Conservation (phyloP, 2,113 vertebrate genomes). For the Mixornis gularis region DNA sequence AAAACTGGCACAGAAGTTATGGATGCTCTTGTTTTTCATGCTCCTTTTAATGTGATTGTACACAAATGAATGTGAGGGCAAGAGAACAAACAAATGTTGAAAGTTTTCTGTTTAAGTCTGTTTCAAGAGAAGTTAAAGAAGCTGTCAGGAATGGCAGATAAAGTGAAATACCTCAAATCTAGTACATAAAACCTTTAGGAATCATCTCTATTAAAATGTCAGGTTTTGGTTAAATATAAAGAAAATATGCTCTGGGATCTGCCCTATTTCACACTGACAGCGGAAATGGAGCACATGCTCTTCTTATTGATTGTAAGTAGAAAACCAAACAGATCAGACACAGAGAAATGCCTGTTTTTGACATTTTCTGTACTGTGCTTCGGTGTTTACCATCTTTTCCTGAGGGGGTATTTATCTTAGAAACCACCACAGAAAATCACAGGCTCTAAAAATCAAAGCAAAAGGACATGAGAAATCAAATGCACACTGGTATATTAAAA, state of each 20-base stretch:
- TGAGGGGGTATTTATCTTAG: background rate
- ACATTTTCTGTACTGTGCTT: background rate
- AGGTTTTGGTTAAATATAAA: background rate
- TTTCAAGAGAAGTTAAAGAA: background rate
- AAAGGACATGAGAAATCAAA: background rate
- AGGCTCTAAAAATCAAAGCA: background rate
- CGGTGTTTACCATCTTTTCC: background rate
- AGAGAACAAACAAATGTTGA: background rate
- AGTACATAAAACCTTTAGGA: background rate
- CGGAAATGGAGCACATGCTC: background rate
- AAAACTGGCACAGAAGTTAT: background rate
- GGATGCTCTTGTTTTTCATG: background rate
- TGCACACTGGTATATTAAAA: background rate
- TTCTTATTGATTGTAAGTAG: background rate
- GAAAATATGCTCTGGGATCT: background rate
- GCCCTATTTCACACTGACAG: background rate
- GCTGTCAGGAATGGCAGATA: background rate
- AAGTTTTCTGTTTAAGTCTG: background rate
- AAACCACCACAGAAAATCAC: constrained; percentile 6
- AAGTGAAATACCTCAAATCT: background rate
- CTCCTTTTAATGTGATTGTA: background rate
- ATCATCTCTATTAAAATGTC: background rate
- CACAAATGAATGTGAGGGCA: background rate
- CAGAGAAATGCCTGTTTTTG: background rate
- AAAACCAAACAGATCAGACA: background rate